These are phyloP conservation scores for Mamestra configurata DNA, from an alignment of 1,140 invertebrate genomes.

Conservation along the genomic window DNA sequence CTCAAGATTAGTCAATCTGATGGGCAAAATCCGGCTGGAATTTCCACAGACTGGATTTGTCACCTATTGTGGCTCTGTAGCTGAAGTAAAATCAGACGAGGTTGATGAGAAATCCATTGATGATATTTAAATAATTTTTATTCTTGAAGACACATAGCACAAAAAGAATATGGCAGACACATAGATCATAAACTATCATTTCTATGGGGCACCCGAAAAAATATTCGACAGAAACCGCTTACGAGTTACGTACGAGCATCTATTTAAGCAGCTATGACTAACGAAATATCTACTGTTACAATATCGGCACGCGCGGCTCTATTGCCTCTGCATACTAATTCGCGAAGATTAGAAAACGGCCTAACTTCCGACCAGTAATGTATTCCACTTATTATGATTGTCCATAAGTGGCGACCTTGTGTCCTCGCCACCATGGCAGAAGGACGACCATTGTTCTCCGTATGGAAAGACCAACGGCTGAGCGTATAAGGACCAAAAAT, in stretches of 20 bases:
- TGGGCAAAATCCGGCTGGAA: too few species aligned
- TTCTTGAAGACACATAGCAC: too few species aligned
- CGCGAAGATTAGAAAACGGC: conserved; percentile 42
- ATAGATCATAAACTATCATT: conserved; percentile 11
- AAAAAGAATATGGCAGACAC: background rate
- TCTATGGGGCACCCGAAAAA: background rate
- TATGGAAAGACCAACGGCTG: conserved; percentile 55
- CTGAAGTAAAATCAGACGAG: too few species aligned
- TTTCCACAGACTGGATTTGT: too few species aligned
- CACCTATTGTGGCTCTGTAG: too few species aligned
- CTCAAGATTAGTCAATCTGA: too few species aligned
- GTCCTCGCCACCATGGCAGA: conserved; percentile 43
- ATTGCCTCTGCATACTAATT: conserved; percentile 44
- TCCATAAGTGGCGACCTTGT: conserved; percentile 44
- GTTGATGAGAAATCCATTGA: too few species aligned
- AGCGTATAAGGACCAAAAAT: conserved; percentile 42
- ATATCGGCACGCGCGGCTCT: conserved; percentile 22
- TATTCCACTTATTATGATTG: conserved; percentile 44
- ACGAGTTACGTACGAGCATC: background rate
- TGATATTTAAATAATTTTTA: too few species aligned
- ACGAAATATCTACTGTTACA: conserved; percentile 37
- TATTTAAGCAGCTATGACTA: conserved; percentile 32
- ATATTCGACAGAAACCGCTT: background rate
- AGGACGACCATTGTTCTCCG: conserved; percentile 65
- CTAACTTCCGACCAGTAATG: conserved; percentile 40